Evolutionary conservation across 2,888 invertebrate genomes (phyloP), one percentile per base, ranked within the genome.

Genomic region (Xestia xanthographa): DNA sequence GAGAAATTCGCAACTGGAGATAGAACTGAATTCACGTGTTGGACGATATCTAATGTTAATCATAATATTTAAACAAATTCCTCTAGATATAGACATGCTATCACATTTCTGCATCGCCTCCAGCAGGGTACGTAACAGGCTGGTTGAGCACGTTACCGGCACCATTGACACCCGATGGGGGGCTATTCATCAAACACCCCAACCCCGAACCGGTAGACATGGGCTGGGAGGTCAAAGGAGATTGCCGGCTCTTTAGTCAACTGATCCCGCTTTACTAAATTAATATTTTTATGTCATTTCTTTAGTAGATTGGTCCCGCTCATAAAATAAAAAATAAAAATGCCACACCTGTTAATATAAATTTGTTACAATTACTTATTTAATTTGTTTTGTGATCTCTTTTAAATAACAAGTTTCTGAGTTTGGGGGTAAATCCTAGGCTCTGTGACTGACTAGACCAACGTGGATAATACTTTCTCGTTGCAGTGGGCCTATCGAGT

Each of bases 71-170:
- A 34, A 11, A 34, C 60, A 34, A 11, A 34, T 9, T n/a, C n/a
- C n/a, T n/a, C n/a, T n/a, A n/a, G n/a, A n/a, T n/a, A n/a, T 96
- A 0, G 95, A 95, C n/a, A 94, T 77, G 0, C 92, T 91, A 1
- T 96, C 95, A 60, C 88, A 92, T 66, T 93, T 95, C 20, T 94
- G 83, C n/a, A 72, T 1, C 0, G 94, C 92, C 0, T 94, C 93
- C 0, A 96, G 93, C 0, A 96, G 96, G 0, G 96, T 96, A 96
- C 0, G 96, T 96, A 0, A 96, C 90, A 0, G 96, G 95, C 73
- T 95, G 96, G 50, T 86, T 85, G 20, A 90, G 84, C 65, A 92
- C 85, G 90, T 91, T 90, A 0, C 91, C 91, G 0, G 91, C 80
- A 29, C 87, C 84, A 22, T 80, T 88, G 12, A 92, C 68, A 0